Evolutionary conservation across 2,888 invertebrate genomes (phyloP).

Genomic region (Isotomurus palustris): DNA sequence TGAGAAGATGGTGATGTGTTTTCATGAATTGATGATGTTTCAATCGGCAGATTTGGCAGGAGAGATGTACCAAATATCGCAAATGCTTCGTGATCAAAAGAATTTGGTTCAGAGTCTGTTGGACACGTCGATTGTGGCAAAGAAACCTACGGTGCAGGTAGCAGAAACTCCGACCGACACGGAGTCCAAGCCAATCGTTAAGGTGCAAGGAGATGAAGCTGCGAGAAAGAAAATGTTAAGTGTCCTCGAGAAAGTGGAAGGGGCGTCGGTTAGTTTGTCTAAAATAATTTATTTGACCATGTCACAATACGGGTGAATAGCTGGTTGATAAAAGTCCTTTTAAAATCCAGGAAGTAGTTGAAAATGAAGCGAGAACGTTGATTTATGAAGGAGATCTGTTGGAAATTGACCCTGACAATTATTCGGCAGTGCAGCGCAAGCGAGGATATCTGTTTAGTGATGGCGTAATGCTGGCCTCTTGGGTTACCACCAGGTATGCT

Average conservation of each 20-base stretch:
- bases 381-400: constrained; percentile 88
- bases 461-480: constrained; percentile 80
- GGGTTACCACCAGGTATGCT: constrained; percentile 61
- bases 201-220: constrained; percentile 54
- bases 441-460: constrained; percentile 92
- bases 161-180: constrained; percentile 44
- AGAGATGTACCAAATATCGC: constrained; percentile 96
- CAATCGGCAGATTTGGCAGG: constrained; percentile 72
- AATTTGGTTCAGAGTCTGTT: constrained; percentile 57
- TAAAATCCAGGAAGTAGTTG: constrained; percentile 62
- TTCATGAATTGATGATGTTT: background rate
- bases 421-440: constrained; percentile 77
- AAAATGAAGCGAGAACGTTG: constrained; percentile 68
- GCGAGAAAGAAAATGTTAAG: constrained; percentile 61
- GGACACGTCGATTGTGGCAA: constrained; percentile 62
- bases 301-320: background rate
- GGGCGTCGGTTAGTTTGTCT: constrained; percentile 62
- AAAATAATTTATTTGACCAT: background rate
- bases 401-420: constrained; percentile 83
- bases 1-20: background rate
- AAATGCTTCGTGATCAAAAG: constrained; percentile 87
- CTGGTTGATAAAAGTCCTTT: background rate
- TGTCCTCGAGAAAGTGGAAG: constrained; percentile 80
- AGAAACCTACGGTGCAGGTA: constrained; percentile 25
- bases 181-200: constrained; percentile 46